phyloP scores from a whole-genome alignment of 2,888 invertebrate genomes.

The Hybos culiciformis region DNA sequence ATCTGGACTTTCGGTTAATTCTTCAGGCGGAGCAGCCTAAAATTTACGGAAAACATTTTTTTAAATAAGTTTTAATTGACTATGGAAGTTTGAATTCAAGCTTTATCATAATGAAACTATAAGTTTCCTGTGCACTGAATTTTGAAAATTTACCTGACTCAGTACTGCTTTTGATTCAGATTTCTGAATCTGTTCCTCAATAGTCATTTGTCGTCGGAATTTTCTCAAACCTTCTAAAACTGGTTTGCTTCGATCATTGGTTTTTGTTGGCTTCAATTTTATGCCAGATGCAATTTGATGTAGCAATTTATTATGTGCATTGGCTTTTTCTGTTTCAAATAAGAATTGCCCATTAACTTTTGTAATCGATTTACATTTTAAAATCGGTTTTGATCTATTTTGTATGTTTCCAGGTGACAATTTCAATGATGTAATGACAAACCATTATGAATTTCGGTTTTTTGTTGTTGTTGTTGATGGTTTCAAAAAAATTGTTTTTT shows the following conservation, averaged over 20 bases:
- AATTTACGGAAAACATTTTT: background rate
- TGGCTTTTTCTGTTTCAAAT: constrained; percentile 72
- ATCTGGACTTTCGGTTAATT: constrained; percentile 64
- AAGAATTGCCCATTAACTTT: constrained; percentile 69
- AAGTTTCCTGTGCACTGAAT: too few relatives aligned
- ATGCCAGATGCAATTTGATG: constrained; percentile 71
- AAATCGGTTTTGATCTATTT: constrained; percentile 44
- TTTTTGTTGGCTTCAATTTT: constrained; percentile 57
- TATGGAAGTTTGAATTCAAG: too few relatives aligned
- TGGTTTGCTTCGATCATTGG: constrained; percentile 78
- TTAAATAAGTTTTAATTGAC: too few relatives aligned
- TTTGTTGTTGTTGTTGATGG: background rate
- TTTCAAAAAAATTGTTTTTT: background rate
- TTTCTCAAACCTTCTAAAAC: constrained; percentile 70
- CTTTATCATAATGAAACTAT: too few relatives aligned
- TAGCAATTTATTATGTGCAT: constrained; percentile 64
- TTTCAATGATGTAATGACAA: too few relatives aligned
- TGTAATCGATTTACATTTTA: constrained; percentile 43
- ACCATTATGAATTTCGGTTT: background rate
- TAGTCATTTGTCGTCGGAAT: constrained; percentile 78
- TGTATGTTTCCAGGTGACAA: too few relatives aligned
- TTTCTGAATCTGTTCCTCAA: constrained; percentile 78
- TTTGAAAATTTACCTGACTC: constrained; percentile 1
- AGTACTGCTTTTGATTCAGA: constrained; percentile 53
- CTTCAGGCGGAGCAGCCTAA: constrained; percentile 11